These are phyloP conservation scores for Channallabes apus DNA, from an alignment of 2,797 vertebrate genomes.

Conservation along the genomic window DNA sequence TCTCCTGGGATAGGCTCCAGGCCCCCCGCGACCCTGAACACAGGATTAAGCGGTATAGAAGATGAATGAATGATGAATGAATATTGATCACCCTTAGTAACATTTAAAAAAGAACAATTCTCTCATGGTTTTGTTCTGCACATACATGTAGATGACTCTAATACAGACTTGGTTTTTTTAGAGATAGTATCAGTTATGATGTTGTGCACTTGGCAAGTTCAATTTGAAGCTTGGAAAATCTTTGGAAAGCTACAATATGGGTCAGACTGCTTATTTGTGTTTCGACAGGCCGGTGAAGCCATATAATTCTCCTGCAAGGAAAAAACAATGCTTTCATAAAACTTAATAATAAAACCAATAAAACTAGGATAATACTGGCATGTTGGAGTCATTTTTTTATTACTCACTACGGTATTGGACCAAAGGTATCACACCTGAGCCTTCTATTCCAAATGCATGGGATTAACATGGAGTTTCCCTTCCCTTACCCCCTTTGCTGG, in stretches of 20 bases:
- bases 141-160: background rate
- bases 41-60: too few relatives aligned
- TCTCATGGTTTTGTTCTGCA: background rate
- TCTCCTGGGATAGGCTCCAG: too few relatives aligned
- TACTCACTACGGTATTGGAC: background rate
- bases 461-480: background rate
- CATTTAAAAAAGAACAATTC: background rate
- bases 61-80: too few relatives aligned
- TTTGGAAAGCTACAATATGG: background rate
- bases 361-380: background rate
- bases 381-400: background rate
- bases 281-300: background rate
- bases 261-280: background rate
- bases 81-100: background rate
- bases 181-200: background rate
- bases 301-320: background rate
- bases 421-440: background rate
- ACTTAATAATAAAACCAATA: background rate
- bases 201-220: background rate
- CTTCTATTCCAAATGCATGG: background rate
- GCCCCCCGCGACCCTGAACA: too few relatives aligned
- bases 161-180: background rate
- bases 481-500: background rate
- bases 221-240: background rate
- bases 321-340: background rate